Conservation (phyloP, 2,888 invertebrate species). For the Herminia tarsipennalis region DNA sequence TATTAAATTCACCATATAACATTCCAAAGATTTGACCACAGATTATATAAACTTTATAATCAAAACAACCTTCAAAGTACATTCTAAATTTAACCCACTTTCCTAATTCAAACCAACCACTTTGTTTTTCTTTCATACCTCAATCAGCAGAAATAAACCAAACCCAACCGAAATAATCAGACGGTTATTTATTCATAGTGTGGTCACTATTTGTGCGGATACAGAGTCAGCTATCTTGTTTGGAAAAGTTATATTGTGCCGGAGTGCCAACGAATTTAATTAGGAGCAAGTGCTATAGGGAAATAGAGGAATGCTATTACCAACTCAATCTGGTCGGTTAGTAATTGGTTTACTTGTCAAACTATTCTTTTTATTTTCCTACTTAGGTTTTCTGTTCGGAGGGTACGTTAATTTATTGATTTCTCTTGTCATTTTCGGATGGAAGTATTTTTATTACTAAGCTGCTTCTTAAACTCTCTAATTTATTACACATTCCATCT, state of each 20-base stretch:
- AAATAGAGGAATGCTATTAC: slow-evolving; percentile 30
- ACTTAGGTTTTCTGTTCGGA: not conserved
- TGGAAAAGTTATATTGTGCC: slow-evolving; percentile 38
- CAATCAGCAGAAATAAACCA: slow-evolving; percentile 34
- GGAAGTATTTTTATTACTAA: no score
- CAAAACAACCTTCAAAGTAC: no score
- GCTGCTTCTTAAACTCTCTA: no score
- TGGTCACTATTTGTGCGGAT: slow-evolving; percentile 15
- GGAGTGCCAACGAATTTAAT: slow-evolving; percentile 38
- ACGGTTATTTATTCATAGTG: slow-evolving; percentile 30
- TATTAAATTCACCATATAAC: no score
- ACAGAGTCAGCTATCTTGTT: slow-evolving; percentile 27
- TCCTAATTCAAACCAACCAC: not conserved
- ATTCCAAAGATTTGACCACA: no score
- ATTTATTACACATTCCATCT: no score
- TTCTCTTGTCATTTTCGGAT: not conserved
- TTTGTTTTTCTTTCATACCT: slow-evolving; percentile 1
- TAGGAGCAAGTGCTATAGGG: slow-evolving; percentile 28
- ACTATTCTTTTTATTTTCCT: slow-evolving; percentile 19
- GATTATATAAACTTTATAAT: no score
- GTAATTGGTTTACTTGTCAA: slow-evolving; percentile 27
- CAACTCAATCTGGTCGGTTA: slow-evolving; percentile 21
- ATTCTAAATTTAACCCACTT: no score
- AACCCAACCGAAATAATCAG: slow-evolving; percentile 24
- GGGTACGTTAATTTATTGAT: not conserved